Conservation (phyloP, 2,888 invertebrate genomes). For the Sturmia bella region DNA sequence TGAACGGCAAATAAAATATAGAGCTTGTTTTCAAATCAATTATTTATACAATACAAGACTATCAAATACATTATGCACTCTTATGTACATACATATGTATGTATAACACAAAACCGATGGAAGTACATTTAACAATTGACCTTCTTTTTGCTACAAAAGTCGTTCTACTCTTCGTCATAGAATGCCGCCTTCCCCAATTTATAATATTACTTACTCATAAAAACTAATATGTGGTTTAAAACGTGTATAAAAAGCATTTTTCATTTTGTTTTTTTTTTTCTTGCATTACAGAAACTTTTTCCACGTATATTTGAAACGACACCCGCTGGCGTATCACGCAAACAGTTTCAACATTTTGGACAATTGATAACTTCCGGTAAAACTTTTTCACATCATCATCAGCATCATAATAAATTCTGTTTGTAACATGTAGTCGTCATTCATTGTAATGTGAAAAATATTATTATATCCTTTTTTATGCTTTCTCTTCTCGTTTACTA, state of each 20-base stretch:
- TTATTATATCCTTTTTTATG: conserved; percentile 10
- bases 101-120: too few species aligned
- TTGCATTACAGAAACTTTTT: conserved; percentile 74
- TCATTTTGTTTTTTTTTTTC: neutral
- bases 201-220: neutral
- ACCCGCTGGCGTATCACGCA: conserved; percentile 78
- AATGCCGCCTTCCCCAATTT: neutral
- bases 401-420: conserved; percentile 19
- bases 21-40: too few species aligned
- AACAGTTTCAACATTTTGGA: conserved; percentile 79
- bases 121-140: too few species aligned
- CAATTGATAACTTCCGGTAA: conserved; percentile 80
- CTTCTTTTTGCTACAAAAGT: too few species aligned
- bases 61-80: too few species aligned
- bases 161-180: too few species aligned
- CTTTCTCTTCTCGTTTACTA: neutral
- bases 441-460: conserved; percentile 14
- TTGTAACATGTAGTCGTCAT: conserved; percentile 30
- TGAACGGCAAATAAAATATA: too few species aligned
- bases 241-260: neutral
- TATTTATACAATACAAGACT: too few species aligned
- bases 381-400: conserved; percentile 51
- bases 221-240: conserved; percentile 3
- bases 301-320: conserved; percentile 79
- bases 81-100: too few species aligned